Conservation (phyloP, 1,140 invertebrate genomes). For the Stenopsyche tienmushanensis region DNA sequence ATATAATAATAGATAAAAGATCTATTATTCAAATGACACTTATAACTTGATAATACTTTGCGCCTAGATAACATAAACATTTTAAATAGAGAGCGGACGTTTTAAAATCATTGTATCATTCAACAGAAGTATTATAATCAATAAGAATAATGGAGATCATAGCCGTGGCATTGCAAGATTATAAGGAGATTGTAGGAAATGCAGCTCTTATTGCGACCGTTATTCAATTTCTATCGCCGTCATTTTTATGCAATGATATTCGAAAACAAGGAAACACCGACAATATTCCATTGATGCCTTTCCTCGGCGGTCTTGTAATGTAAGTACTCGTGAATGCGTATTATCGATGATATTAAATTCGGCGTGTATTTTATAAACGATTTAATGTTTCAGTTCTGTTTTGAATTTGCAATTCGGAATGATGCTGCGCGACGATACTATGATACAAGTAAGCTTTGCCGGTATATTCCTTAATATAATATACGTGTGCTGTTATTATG, state of each 20-base stretch:
- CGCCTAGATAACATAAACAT: too few relatives aligned
- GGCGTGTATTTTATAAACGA: background rate
- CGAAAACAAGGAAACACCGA: conserved; percentile 64
- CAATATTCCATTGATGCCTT: conserved; percentile 65
- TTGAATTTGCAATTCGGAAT: conserved; percentile 71
- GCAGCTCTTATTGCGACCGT: conserved; percentile 61
- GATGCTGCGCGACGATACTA: conserved; percentile 67
- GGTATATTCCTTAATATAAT: conserved; percentile 65
- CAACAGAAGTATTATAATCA: too few relatives aligned
- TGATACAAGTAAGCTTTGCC: conserved; percentile 73
- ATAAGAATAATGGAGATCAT: conserved; percentile 49
- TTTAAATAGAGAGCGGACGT: too few relatives aligned
- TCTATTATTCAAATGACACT: too few relatives aligned
- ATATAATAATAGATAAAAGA: too few relatives aligned
- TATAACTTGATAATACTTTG: too few relatives aligned
- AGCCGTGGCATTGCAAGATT: conserved; percentile 53
- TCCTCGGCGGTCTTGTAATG: conserved; percentile 73
- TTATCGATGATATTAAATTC: background rate
- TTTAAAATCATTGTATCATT: too few relatives aligned
- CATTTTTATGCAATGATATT: conserved; percentile 69
- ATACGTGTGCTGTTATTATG: conserved; percentile 66
- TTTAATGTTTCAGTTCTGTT: conserved; percentile 57
- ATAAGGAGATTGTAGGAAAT: conserved; percentile 58
- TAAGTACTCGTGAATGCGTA: conserved; percentile 63
- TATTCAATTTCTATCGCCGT: conserved; percentile 65